Base-by-base conservation (phyloP, 1,140 invertebrate genomes). In the Palaemon carinicauda region DNA sequence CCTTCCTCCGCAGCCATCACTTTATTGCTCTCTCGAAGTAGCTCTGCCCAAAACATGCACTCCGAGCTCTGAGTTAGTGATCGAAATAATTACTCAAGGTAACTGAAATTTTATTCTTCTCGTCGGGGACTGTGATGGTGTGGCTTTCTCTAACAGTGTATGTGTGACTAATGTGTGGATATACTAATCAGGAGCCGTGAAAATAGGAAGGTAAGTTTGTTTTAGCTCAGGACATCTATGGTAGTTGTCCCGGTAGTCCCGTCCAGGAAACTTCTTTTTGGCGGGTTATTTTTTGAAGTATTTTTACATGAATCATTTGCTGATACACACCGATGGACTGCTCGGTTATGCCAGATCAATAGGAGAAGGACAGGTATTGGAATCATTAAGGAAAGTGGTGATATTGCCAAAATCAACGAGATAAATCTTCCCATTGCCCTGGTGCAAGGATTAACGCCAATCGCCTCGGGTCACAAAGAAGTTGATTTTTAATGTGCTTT, bases 151-250 rank as follows among this genome's bases (percentile, higher is more conserved):
- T 24, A 21, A 65, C 41, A 9, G 17, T 77, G 53, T 77, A 56
- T 41, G 15, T 51, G 73, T 78, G 52, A 78, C 71, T 24, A 78
- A 50, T 73, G 31, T 77, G 31, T 77, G 82, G 73, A 77, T 84
- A 78, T 56, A n/a, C 82, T 1, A 19, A 27, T 73, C 19, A 80
- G 75, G 71, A 14, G 31, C 27, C 31, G 3, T 53, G n/a, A 50
- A 41, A 41, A 54, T n/a, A 74, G 27, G 21, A 29, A 86, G 77
- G 84, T 80, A 86, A 80, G 69, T 80, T 4, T 56, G 65, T 82
- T 77, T 80, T 86, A n/a, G 84, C 84, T 74, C 52, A 21, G 75
- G 31, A 53, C 78, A 71, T 52, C 65, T 73, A 14, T 24, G 65
- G 65, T 73, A 65, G 33, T 71, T 65, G 29, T 77, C 82, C 73